Evolutionary conservation across 2,888 invertebrate species (phyloP).

Genomic region (Julus scanicus): DNA sequence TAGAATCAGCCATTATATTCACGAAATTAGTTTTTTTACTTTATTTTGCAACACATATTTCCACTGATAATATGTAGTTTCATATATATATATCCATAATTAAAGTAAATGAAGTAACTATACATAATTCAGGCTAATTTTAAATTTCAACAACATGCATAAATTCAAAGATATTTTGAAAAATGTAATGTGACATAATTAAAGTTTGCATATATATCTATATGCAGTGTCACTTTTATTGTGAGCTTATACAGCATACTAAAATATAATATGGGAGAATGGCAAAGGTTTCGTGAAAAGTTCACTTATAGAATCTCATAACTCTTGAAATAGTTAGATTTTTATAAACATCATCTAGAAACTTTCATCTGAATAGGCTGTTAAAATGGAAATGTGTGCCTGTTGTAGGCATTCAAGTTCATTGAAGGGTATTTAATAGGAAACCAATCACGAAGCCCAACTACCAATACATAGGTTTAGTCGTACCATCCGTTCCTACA

Average conservation of each 20-base stretch:
- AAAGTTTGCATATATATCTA: no score
- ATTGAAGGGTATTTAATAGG: constrained; percentile 12
- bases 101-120: no score
- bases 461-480: neutral
- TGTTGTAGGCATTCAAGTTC: neutral
- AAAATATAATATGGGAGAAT: no score
- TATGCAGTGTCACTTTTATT: no score
- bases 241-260: no score
- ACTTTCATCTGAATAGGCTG: neutral
- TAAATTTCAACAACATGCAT: no score
- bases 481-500: constrained; percentile 2
- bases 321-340: neutral
- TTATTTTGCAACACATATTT: no score
- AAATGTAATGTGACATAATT: no score
- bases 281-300: neutral
- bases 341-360: neutral
- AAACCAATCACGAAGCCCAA: constrained; percentile 21
- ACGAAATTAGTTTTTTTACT: neutral
- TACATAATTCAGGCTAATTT: no score
- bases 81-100: no score
- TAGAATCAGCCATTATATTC: neutral
- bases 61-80: no score
- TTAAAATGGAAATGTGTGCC: neutral
- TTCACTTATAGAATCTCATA: neutral
- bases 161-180: no score